Conservation (phyloP, 1,140 invertebrate species). For the Luehdorfia chinensis region DNA sequence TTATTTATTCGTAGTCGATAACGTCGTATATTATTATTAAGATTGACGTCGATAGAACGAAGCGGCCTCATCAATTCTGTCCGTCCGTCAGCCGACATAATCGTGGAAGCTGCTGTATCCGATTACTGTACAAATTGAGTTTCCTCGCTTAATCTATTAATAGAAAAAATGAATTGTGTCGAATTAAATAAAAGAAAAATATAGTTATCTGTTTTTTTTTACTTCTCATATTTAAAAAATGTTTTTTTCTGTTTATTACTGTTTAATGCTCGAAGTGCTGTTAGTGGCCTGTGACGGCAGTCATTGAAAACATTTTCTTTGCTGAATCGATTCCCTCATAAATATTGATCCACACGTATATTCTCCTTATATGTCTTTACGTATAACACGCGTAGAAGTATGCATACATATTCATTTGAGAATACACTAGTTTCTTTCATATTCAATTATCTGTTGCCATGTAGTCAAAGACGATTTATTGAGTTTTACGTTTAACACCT, state of each 20-base stretch:
- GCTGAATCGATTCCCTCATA: not conserved
- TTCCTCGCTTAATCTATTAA: constrained; percentile 24
- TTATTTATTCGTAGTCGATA: constrained; percentile 32
- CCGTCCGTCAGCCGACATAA: constrained; percentile 15
- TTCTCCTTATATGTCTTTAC: not conserved
- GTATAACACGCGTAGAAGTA: too few species aligned
- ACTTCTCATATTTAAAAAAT: not conserved
- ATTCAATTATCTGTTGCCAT: not conserved
- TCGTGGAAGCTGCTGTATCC: constrained; percentile 34
- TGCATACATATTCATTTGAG: not conserved
- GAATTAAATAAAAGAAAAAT: constrained; percentile 1
- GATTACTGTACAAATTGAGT: constrained; percentile 36
- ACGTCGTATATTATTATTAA: constrained; percentile 41
- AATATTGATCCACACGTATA: not conserved
- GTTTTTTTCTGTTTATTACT: not conserved
- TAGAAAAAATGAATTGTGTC: not conserved
- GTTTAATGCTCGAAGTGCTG: not conserved
- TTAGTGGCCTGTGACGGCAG: not conserved
- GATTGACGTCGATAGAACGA: constrained; percentile 35
- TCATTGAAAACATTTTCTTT: too few species aligned
- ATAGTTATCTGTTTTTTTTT: not conserved
- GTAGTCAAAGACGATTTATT: too few species aligned
- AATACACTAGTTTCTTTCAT: not conserved
- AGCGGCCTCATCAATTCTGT: constrained; percentile 31
- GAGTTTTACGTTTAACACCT: too few species aligned